phyloP scores from a whole-genome alignment of 1,140 invertebrate genomes.

The Tetramorium simillimum region DNA sequence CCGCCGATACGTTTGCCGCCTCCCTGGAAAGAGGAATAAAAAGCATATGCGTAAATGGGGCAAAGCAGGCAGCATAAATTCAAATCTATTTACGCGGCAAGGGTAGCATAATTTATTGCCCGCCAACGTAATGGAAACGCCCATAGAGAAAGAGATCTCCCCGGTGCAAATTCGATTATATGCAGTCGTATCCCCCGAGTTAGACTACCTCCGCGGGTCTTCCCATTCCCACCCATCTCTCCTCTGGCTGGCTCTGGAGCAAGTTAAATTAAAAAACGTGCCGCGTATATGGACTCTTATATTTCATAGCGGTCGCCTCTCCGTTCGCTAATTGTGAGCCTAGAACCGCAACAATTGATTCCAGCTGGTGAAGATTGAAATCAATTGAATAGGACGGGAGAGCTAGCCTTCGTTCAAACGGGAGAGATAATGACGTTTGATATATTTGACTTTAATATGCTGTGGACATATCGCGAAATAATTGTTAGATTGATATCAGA shows the following conservation, averaged over 20 bases:
- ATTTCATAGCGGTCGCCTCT: slow-evolving; percentile 61
- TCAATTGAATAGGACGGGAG: not conserved
- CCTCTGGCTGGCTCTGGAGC: slow-evolving; percentile 14
- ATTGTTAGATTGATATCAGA: not conserved
- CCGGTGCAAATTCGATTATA: slow-evolving; percentile 74
- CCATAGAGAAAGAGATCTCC: slow-evolving; percentile 70
- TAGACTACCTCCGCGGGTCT: slow-evolving; percentile 47
- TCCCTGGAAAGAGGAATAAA: slow-evolving; percentile 30
- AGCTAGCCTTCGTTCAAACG: not conserved
- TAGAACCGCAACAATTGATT: slow-evolving; percentile 28
- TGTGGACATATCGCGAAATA: not conserved
- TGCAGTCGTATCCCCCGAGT: slow-evolving; percentile 68
- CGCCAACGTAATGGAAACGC: slow-evolving; percentile 71
- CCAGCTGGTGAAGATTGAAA: slow-evolving; percentile 5
- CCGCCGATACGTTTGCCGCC: not conserved
- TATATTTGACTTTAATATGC: slow-evolving; percentile 4
- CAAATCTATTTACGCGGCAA: slow-evolving; percentile 72
- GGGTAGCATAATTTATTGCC: slow-evolving; percentile 75
- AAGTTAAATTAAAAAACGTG: slow-evolving; percentile 70
- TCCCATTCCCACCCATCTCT: slow-evolving; percentile 36
- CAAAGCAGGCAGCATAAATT: slow-evolving; percentile 71
- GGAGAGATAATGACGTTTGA: not conserved
- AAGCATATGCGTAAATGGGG: slow-evolving; percentile 78
- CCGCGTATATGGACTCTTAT: slow-evolving; percentile 53
- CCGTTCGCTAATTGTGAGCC: slow-evolving; percentile 1